Percentiles rank a stretch among this genome's conserved stretches.
Conservation (phyloP, 1,140 invertebrate genomes). For the Pristionchus pacificus region DNA sequence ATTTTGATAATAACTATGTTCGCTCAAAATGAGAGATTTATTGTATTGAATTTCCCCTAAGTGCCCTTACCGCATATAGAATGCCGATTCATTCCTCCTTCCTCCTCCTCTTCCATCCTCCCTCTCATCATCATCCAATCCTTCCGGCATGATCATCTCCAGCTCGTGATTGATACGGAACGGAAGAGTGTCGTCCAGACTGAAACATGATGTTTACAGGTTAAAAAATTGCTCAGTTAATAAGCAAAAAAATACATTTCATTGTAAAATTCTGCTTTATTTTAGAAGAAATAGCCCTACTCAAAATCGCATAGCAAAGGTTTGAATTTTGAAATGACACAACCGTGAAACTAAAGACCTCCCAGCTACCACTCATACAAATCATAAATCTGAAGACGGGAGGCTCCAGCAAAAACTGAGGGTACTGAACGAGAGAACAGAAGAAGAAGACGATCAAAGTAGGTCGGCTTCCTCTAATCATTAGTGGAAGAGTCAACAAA, state of each 20-base stretch:
- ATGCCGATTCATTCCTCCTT: conserved; percentile 8
- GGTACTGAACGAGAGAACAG: too few species aligned
- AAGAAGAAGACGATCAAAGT: too few species aligned
- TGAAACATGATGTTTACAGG: conserved; percentile 1
- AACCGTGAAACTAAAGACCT: conserved; percentile 4
- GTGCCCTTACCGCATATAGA: conserved; percentile 3
- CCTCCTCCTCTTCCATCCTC: background rate
- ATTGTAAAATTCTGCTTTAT: conserved; percentile 32
- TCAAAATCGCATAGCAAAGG: background rate
- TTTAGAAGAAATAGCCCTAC: conserved; percentile 17
- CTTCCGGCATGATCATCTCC: conserved; percentile 53
- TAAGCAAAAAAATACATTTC: too few species aligned
- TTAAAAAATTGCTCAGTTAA: too few species aligned
- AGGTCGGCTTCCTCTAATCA: too few species aligned
- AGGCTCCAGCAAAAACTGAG: too few species aligned
- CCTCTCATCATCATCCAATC: conserved; percentile 1
- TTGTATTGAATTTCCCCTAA: too few species aligned
- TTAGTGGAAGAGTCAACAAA: too few species aligned
- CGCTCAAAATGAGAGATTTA: too few species aligned
- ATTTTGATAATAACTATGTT: too few species aligned
- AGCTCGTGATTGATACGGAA: conserved; percentile 43
- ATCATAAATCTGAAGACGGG: too few species aligned
- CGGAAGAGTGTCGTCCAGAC: conserved; percentile 7
- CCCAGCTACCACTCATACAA: too few species aligned
- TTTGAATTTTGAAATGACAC: conserved; percentile 12